These are phyloP conservation scores for Macrochelys suwanniensis DNA, from an alignment of 2,797 vertebrate species.

Conservation along the genomic window DNA sequence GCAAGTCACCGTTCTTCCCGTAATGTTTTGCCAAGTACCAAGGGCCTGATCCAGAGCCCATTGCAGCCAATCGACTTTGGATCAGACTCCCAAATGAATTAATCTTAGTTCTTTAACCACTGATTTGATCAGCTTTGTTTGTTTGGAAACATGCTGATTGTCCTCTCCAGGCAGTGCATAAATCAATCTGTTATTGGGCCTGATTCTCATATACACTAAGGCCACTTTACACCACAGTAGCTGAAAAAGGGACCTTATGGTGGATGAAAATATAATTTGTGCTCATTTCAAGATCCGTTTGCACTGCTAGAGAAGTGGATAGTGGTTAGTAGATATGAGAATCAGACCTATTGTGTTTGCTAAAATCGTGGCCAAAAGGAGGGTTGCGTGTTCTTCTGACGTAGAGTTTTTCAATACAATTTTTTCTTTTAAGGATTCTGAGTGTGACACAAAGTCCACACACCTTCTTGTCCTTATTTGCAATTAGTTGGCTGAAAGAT, in stretches of 20 bases:
- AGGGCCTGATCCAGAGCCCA: not conserved
- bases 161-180: not conserved
- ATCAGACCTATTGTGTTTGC: not conserved
- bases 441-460: not conserved
- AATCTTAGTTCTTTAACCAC: not conserved
- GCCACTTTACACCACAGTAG: fast-evolving
- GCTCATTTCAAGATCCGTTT: not conserved
- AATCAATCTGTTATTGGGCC: not conserved
- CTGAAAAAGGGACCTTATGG: not conserved
- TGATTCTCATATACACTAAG: not conserved
- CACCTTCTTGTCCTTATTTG: not conserved
- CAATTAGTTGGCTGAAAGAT: not conserved
- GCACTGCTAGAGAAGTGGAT: no score
- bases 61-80: not conserved
- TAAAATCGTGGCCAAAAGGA: not conserved
- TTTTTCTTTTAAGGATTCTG: not conserved
- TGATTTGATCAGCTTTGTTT: not conserved
- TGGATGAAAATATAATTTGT: not conserved
- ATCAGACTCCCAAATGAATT: not conserved
- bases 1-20: not conserved
- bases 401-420: not conserved
- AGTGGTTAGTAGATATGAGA: not conserved
- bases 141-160: not conserved
- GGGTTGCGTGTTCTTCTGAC: not conserved
- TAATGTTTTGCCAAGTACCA: not conserved